These are phyloP conservation scores for Lamprotornis superbus DNA, from an alignment of 2,113 vertebrate genomes.

Conservation along the genomic window DNA sequence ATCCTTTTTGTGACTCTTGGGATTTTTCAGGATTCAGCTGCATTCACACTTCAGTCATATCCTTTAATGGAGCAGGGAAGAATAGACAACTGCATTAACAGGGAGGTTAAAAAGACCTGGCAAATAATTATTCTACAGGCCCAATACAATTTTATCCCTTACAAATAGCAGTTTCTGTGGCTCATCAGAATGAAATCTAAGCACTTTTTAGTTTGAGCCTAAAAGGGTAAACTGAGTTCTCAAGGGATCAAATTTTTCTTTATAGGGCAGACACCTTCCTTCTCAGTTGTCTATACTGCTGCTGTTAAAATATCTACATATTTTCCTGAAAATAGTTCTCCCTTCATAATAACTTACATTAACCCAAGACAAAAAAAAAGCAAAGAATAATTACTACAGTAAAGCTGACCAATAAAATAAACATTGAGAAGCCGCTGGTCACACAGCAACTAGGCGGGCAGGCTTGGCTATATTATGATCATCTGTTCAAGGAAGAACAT, in stretches of 20 bases:
- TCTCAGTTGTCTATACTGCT: neutral
- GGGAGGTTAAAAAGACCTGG: neutral
- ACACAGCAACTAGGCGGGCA: neutral
- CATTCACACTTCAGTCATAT: neutral
- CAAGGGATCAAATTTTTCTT: neutral
- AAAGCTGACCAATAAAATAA: neutral
- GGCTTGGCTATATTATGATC: neutral
- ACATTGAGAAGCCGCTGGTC: neutral
- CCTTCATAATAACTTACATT: neutral
- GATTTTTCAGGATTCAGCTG: neutral
- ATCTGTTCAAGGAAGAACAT: neutral
- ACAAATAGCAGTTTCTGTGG: neutral
- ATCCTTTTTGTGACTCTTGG: neutral
- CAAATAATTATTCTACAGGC: neutral
- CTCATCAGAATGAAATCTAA: neutral
- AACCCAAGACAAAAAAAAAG: neutral
- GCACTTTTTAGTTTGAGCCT: neutral
- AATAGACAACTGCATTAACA: neutral
- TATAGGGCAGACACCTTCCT: neutral
- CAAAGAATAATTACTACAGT: neutral
- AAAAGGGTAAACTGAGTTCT: neutral
- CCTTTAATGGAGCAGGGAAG: neutral
- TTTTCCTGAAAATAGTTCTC: neutral
- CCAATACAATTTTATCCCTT: neutral
- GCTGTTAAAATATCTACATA: neutral